Conservation (phyloP, 2,797 vertebrate species). For the Sciurus carolinensis region DNA sequence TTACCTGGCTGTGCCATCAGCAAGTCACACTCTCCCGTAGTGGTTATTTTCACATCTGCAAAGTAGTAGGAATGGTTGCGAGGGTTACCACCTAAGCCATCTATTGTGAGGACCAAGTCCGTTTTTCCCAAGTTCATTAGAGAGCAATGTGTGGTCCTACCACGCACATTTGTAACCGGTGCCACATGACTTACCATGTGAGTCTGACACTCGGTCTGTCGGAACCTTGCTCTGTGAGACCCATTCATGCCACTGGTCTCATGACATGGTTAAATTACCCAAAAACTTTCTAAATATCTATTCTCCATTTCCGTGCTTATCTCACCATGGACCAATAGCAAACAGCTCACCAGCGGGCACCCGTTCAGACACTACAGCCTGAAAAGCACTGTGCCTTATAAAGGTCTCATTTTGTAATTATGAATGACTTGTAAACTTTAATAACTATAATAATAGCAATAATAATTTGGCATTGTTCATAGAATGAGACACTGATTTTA, state of each 20-base stretch:
- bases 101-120: neutral
- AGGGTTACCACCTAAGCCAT: neutral
- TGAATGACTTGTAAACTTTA: conserved; percentile 52
- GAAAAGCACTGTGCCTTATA: neutral
- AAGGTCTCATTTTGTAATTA: conserved; percentile 51
- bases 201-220: neutral
- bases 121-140: neutral
- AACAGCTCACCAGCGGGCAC: neutral
- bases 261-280: neutral
- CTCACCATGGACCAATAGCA: neutral
- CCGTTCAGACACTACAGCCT: neutral
- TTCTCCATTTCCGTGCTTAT: neutral
- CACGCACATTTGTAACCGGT: neutral
- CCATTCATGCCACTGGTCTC: neutral
- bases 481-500: conserved; percentile 27
- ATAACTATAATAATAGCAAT: conserved; percentile 23
- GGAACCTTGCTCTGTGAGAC: neutral
- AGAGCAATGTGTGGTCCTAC: neutral
- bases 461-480: neutral
- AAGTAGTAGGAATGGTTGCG: neutral
- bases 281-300: neutral
- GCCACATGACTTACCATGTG: neutral
- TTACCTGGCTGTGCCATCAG: neutral
- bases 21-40: too few relatives aligned
- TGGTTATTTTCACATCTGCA: neutral